Evolutionary conservation across 2,797 vertebrate genomes (phyloP).

Genomic region (Paguma larvata): DNA sequence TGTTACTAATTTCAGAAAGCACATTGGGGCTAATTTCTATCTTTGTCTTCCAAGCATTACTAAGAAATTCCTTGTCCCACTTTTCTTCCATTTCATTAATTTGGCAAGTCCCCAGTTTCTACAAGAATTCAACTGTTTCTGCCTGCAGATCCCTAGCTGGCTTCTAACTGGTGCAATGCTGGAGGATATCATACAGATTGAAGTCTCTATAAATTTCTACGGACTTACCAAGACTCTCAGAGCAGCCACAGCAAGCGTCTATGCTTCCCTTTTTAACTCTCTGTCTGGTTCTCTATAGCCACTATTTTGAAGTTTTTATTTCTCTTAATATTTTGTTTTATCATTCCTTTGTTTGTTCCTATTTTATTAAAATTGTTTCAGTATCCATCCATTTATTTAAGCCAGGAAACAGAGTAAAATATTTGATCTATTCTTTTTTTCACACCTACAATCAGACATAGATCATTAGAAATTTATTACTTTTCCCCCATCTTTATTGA

Average conservation of each 20-base stretch:
- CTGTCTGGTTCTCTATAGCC: neutral
- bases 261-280: neutral
- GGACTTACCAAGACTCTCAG: neutral
- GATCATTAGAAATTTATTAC: neutral
- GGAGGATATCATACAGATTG: neutral
- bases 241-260: neutral
- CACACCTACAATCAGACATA: neutral
- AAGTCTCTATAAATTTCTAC: neutral
- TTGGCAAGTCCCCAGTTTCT: neutral
- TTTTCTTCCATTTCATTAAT: neutral
- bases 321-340: neutral
- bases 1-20: neutral
- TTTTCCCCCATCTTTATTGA: neutral
- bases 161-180: neutral
- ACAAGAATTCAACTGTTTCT: neutral
- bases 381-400: neutral
- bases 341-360: neutral
- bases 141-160: neutral
- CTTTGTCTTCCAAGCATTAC: neutral
- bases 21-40: neutral
- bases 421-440: neutral
- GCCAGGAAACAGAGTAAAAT: neutral
- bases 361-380: neutral
- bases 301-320: neutral
- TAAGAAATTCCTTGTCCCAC: neutral